These are phyloP conservation scores for Drosophila cognata DNA, from an alignment of 2,888 invertebrate genomes.

Conservation along the genomic window DNA sequence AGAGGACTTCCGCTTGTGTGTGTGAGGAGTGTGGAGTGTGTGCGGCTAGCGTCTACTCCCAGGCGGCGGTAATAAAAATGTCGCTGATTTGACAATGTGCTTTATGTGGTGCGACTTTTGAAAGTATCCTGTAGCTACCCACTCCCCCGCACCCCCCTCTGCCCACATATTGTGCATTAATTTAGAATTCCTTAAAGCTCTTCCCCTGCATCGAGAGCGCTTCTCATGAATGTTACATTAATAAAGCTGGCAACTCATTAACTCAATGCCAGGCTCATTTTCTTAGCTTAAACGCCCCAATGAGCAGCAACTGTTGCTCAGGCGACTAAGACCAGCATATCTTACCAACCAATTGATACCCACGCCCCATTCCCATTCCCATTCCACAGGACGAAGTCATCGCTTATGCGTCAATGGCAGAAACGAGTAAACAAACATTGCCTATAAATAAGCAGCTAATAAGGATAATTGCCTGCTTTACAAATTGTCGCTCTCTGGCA, in stretches of 20 bases:
- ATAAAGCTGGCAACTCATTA: constrained; percentile 53
- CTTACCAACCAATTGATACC: not conserved
- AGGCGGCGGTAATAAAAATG: constrained; percentile 72
- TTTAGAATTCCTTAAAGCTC: constrained; percentile 61
- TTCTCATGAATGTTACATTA: constrained; percentile 50
- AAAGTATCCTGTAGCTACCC: constrained; percentile 19
- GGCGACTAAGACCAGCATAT: constrained; percentile 13
- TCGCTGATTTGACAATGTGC: constrained; percentile 79
- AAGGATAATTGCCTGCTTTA: constrained; percentile 80
- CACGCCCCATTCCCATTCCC: not conserved
- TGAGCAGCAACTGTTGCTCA: constrained; percentile 32
- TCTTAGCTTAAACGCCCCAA: constrained; percentile 14
- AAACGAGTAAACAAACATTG: constrained; percentile 70
- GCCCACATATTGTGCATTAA: constrained; percentile 66
- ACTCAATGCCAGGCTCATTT: constrained; percentile 34
- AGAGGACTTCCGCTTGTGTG: constrained; percentile 17
- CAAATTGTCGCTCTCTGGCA: constrained; percentile 64
- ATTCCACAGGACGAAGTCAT: constrained; percentile 31
- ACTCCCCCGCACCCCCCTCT: not conserved
- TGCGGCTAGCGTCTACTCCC: constrained; percentile 19
- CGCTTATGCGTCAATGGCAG: constrained; percentile 61
- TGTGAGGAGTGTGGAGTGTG: constrained; percentile 18
- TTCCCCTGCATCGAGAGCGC: not conserved
- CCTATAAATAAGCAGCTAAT: constrained; percentile 79
- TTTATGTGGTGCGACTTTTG: constrained; percentile 61